Conservation (phyloP, 2,888 invertebrate genomes). For the Hedya salicella region DNA sequence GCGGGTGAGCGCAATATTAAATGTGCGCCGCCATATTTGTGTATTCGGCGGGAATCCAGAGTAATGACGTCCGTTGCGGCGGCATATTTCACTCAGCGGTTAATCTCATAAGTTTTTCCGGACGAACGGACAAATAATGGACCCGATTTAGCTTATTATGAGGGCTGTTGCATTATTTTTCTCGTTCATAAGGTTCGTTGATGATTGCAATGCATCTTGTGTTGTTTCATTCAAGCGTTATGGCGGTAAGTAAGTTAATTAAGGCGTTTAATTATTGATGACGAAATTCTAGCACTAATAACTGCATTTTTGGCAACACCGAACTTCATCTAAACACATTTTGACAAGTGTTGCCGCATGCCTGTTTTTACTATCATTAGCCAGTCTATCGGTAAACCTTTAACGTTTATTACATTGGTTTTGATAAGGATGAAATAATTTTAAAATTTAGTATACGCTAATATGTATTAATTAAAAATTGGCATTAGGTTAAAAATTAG, state of each 20-base stretch:
- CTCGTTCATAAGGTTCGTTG: constrained; percentile 24
- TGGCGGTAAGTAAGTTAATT: neutral
- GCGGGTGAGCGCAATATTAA: neutral
- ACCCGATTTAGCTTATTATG: constrained; percentile 43
- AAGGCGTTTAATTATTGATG: too few species aligned
- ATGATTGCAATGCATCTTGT: constrained; percentile 30
- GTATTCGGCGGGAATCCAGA: constrained; percentile 37
- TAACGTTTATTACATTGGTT: too few species aligned
- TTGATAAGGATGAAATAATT: too few species aligned
- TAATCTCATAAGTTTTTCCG: constrained; percentile 45
- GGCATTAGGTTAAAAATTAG: too few species aligned
- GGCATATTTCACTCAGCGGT: constrained; percentile 42
- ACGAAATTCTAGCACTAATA: too few species aligned
- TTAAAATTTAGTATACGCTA: too few species aligned
- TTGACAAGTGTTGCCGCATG: too few species aligned
- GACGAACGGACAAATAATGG: constrained; percentile 42
- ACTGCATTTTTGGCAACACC: too few species aligned
- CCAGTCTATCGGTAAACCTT: too few species aligned
- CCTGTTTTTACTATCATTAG: too few species aligned
- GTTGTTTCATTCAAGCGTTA: neutral
- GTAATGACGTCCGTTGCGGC: constrained; percentile 36
- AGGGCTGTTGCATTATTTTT: constrained; percentile 38
- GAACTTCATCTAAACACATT: too few species aligned
- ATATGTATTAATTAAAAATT: too few species aligned
- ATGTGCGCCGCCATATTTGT: constrained; percentile 37